A percentile compares a stretch with the other conserved stretches of the same genome.
These are phyloP conservation scores for Seriola aureovittata DNA, from an alignment of 2,113 vertebrate genomes.

Conservation along the genomic window DNA sequence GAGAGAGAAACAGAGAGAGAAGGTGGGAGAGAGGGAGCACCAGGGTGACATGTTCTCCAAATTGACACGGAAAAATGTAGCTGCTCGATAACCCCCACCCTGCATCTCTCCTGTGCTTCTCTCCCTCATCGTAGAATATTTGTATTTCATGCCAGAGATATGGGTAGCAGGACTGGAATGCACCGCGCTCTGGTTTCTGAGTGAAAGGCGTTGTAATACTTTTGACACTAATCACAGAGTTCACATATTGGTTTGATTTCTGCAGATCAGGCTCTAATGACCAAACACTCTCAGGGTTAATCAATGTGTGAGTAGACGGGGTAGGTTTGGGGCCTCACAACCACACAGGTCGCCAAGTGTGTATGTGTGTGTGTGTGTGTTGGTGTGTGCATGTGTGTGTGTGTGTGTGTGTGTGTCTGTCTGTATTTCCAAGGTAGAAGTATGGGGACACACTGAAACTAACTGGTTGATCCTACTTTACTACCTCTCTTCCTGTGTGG, in stretches of 20 bases:
- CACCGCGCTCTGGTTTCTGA: constrained; percentile 75
- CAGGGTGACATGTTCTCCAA: constrained; percentile 64
- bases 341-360: constrained; percentile 55
- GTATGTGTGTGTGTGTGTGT: constrained; percentile 4
- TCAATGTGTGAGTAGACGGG: constrained; percentile 73
- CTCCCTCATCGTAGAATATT: constrained; percentile 69
- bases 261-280: constrained; percentile 78
- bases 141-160: constrained; percentile 80
- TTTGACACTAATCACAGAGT: constrained; percentile 83
- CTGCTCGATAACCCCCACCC: constrained; percentile 72
- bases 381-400: constrained; percentile 16
- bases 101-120: constrained; percentile 62
- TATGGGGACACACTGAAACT: constrained; percentile 20
- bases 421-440: constrained; percentile 20
- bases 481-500: constrained; percentile 32
- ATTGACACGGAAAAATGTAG: constrained; percentile 70
- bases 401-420: constrained; percentile 19
- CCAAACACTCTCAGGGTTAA: constrained; percentile 79
- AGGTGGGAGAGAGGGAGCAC: constrained; percentile 46
- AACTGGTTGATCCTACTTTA: constrained; percentile 43
- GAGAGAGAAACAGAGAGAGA: constrained; percentile 25
- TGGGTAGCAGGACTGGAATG: constrained; percentile 69
- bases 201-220: constrained; percentile 79
- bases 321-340: constrained; percentile 61
- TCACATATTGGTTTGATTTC: constrained; percentile 84